Evolutionary conservation across 2,888 invertebrate genomes (phyloP), one percentile per base, ranked within the genome.

Genomic region (Prionchulus punctatus): DNA sequence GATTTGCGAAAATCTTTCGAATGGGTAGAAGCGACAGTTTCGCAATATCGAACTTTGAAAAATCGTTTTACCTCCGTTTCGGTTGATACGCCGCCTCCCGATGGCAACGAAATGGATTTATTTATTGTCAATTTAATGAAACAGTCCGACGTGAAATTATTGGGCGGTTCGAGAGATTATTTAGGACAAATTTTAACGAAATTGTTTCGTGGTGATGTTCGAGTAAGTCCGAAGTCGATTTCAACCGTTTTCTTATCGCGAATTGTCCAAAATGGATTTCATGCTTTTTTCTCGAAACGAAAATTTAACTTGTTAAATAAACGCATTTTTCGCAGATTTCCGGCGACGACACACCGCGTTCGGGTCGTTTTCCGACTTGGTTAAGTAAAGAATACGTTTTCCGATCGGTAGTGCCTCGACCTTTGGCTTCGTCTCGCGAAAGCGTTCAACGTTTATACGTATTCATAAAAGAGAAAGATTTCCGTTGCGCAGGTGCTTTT

Each of bases 401-500:
- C 12, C 7, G 50, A 23, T 12, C 12, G 27, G 3, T 49, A 4
- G 26, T 26, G 15, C 50, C 50, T 28, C 50, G 50, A 30, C 50
- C 50, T 28, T 30, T 15, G 28, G 30, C 7, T 4, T 12, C 50
- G 27, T 49, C 50, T 15, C 27, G 50, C 3, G 50, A 49, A 7
- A 28, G 50, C 30, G 28, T 21, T 15, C 50, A 49, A 49, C 30
- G 30, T 49, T 28, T 26, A 12, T 49, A 49, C 30, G 30, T 49
- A 12, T 15, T 4, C 30, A 30, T 49, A 3, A 28, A 49, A 15
- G 28, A 26, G 23, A 28, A 49, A 12, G 50, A 49, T 28, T 49
- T 49, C 21, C 27, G 50, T 18, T 4, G 12, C 30, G 50, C 50
- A 7, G 50, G 50, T 12, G 50, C 50, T 49, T 49, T 49, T 21